phyloP scores from a whole-genome alignment of 2,888 invertebrate genomes.

The Leptopilina myrica region DNA sequence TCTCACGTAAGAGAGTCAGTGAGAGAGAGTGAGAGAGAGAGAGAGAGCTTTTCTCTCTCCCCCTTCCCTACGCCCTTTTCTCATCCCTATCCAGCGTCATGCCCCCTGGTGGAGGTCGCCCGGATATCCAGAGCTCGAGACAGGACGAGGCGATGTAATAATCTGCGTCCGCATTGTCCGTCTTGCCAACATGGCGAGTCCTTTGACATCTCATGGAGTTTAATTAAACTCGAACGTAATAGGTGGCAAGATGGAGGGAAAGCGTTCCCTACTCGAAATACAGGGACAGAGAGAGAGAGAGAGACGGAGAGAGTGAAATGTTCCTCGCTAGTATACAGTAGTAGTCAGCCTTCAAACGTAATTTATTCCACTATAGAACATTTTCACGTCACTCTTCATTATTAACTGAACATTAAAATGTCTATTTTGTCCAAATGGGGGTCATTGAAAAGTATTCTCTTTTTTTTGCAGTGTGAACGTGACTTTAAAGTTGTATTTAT shows the following conservation, averaged over 20 bases:
- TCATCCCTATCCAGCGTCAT: too few species aligned
- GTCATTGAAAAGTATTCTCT: too few species aligned
- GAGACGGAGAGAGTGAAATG: conserved; percentile 22
- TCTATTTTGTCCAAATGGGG: too few species aligned
- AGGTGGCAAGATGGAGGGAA: conserved; percentile 53
- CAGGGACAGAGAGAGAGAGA: not conserved
- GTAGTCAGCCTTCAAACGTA: not conserved
- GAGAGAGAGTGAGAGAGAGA: not conserved
- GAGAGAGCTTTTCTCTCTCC: not conserved
- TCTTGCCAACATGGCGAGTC: conserved; percentile 72
- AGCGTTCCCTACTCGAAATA: not conserved
- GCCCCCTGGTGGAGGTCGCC: conserved; percentile 32
- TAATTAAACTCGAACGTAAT: conserved; percentile 75
- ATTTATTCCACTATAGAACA: not conserved
- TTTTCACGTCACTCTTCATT: too few species aligned
- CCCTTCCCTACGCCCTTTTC: too few species aligned
- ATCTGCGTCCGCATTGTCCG: conserved; percentile 76
- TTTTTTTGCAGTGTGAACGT: too few species aligned
- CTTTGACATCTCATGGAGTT: conserved; percentile 75
- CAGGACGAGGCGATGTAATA: conserved; percentile 73
- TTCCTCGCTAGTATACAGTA: not conserved
- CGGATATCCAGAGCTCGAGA: conserved; percentile 52
- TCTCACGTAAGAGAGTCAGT: conserved; percentile 24
- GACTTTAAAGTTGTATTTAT: too few species aligned
- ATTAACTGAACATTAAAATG: too few species aligned